Conservation (phyloP, 2,888 invertebrate species). For the Rugalucina vietnamica region DNA sequence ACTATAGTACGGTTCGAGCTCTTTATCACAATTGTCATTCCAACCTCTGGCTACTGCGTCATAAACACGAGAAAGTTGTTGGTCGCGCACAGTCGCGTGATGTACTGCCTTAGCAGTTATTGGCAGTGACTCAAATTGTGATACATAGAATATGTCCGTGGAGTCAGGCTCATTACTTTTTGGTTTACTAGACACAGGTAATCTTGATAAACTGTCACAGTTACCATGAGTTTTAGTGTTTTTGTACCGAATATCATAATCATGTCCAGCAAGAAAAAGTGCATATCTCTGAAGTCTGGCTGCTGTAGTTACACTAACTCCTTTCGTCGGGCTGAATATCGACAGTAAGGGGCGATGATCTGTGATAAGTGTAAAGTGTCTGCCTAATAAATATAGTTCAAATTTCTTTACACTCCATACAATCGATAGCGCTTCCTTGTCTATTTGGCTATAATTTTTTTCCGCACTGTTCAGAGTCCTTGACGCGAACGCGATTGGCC, state of each 20-base stretch:
- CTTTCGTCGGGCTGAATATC: conserved; percentile 55
- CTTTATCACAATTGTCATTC: conserved; percentile 11
- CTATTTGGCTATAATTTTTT: conserved; percentile 64
- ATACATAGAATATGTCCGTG: conserved; percentile 20
- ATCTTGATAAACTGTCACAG: conserved; percentile 37
- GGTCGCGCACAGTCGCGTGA: conserved; percentile 25
- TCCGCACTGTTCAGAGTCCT: conserved; percentile 78
- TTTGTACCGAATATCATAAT: conserved; percentile 13
- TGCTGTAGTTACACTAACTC: conserved; percentile 52
- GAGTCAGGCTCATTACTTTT: background rate
- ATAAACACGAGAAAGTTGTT: conserved; percentile 18
- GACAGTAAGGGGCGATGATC: conserved; percentile 61
- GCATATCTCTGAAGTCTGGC: conserved; percentile 37
- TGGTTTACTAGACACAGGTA: conserved; percentile 12
- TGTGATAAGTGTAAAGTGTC: conserved; percentile 78
- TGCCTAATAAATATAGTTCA: conserved; percentile 81
- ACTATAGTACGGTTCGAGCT: conserved; percentile 33
- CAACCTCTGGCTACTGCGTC: conserved; percentile 30
- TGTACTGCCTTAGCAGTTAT: conserved; percentile 12
- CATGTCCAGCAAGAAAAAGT: conserved; percentile 17
- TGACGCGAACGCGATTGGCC: conserved; percentile 78
- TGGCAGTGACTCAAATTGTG: conserved; percentile 66
- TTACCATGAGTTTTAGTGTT: conserved; percentile 32
- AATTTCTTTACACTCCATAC: conserved; percentile 82
- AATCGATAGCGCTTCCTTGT: conserved; percentile 80